phyloP scores from a whole-genome alignment of 2,797 vertebrate species.

The Clarias platycephalus region DNA sequence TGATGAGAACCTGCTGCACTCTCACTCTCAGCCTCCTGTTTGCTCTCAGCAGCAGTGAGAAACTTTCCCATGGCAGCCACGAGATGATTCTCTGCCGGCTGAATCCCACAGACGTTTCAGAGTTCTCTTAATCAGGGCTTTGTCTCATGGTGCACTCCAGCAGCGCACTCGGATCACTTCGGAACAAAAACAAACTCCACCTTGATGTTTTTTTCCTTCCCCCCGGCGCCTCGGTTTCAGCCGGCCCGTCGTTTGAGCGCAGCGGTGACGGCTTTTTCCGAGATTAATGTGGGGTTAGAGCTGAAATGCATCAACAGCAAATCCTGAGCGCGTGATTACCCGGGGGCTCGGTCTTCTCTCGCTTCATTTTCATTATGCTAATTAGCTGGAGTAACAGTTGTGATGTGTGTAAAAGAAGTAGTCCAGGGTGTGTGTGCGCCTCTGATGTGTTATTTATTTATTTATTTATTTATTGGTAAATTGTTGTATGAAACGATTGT shows the following conservation, averaged over 20 bases:
- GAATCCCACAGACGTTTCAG: conserved; percentile 19
- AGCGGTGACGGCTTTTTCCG: conserved; percentile 1
- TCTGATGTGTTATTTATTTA: background rate
- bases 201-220: background rate
- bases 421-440: background rate
- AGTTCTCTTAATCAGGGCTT: conserved; percentile 23
- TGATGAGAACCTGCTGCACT: background rate
- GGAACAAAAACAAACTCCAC: conserved; percentile 11
- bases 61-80: background rate
- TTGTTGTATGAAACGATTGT: no score
- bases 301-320: conserved; percentile 11
- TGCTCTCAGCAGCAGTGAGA: conserved; percentile 31
- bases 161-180: conserved; percentile 8
- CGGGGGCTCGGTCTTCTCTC: background rate
- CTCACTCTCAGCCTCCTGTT: background rate
- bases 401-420: conserved; percentile 10
- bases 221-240: background rate
- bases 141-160: background rate
- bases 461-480: background rate
- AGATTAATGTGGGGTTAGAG: background rate
- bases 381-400: background rate
- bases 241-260: background rate
- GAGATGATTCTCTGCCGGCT: background rate
- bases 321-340: conserved; percentile 11
- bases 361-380: conserved; percentile 12